These are phyloP conservation scores for Emydoidea blandingii DNA, from an alignment of 2,797 vertebrate genomes.

Conservation along the genomic window DNA sequence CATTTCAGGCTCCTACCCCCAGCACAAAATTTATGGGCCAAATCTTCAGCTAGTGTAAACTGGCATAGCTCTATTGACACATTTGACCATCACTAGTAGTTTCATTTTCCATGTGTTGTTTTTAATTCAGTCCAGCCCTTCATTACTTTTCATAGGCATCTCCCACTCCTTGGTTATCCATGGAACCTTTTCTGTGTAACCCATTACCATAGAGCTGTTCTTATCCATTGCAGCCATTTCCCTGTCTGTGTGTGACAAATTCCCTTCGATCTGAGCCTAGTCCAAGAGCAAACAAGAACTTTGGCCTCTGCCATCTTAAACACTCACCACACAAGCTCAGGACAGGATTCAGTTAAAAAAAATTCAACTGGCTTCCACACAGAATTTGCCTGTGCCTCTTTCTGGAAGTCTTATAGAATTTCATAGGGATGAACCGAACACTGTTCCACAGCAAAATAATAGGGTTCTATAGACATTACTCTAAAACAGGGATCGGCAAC, in stretches of 20 bases:
- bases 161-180: conserved; percentile 16
- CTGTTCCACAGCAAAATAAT: not conserved
- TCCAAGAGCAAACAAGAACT: not conserved
- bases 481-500: not conserved
- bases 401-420: not conserved
- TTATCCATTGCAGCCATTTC: not conserved
- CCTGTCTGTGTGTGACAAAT: conserved; percentile 21
- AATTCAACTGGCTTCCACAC: not conserved
- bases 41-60: not conserved
- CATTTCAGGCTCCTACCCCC: not conserved
- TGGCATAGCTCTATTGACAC: not conserved
- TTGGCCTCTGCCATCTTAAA: not conserved
- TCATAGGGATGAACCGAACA: not conserved
- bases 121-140: conserved; percentile 5
- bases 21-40: not conserved
- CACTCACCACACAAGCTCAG: not conserved
- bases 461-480: not conserved
- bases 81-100: conserved; percentile 12
- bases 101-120: conserved; percentile 21
- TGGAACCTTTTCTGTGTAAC: conserved; percentile 5
- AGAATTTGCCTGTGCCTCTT: conserved; percentile 13
- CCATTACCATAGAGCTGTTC: not conserved
- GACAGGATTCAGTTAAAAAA: not conserved
- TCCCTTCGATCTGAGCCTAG: not conserved
- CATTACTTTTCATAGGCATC: not conserved